Evolutionary conservation across 35 echinoderm and acorn worm genomes (phyloP).

Genomic region (Apostichopus parvimensis): DNA sequence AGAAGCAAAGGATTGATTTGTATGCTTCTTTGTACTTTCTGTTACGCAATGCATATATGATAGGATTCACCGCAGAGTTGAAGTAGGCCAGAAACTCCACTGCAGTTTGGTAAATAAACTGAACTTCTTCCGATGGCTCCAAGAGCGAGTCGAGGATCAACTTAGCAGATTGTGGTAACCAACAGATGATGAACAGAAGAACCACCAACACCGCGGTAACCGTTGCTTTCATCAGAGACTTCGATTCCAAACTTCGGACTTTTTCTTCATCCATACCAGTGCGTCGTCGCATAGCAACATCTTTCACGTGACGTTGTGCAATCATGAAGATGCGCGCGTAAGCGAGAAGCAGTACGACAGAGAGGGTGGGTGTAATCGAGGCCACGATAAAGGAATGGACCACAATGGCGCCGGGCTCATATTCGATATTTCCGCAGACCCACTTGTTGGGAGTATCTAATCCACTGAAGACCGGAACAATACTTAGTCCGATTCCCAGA

Average conservation of each 20-base stretch:
- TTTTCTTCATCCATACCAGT: not conserved
- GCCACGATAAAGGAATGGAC: not conserved
- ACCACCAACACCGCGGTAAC: constrained; percentile 30
- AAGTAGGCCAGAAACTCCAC: not conserved
- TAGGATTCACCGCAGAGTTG: constrained; percentile 16
- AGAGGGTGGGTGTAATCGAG: not conserved
- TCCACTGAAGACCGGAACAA: not conserved
- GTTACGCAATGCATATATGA: constrained; percentile 1
- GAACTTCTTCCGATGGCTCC: not conserved
- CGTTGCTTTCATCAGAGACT: constrained; percentile 6
- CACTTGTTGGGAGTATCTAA: not conserved
- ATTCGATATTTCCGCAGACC: constrained; percentile 16
- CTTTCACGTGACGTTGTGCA: constrained; percentile 26
- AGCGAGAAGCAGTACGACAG: not conserved
- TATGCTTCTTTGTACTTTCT: not conserved
- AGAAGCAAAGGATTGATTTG: not conserved
- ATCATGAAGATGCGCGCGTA: not conserved
- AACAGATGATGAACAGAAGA: constrained; percentile 18
- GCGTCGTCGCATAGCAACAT: not conserved
- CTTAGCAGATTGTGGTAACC: constrained; percentile 9
- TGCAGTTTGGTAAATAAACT: constrained; percentile 8
- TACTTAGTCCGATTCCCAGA: not conserved
- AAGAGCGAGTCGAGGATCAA: not conserved
- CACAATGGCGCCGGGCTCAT: not conserved
- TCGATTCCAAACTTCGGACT: not conserved